Evolutionary conservation across 2,888 invertebrate genomes (phyloP), one percentile per base, ranked within the genome.

Genomic region (Mimas tiliae): DNA sequence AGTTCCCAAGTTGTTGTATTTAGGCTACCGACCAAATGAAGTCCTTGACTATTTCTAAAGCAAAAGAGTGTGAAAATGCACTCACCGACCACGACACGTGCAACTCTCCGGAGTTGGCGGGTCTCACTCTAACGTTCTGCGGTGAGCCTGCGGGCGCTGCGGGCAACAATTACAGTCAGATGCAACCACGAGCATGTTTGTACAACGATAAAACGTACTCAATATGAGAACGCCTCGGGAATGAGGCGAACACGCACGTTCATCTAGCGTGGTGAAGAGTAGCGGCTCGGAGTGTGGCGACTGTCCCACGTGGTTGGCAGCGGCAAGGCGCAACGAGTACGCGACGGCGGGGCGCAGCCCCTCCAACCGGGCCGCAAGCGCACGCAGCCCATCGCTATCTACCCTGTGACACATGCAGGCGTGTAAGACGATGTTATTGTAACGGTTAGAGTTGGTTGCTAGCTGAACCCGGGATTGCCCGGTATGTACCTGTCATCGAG

Each of bases 21-120:
- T 38, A 27, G 27, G 27, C 27, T 27, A 27, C 2, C 2, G 1
- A 27, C 4, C 27, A 1, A 27, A 27, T 27, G 27, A 27, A n/a
- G 27, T 3, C 27, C 4, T 27, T 27, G 1, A 27, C 27, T 27
- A 27, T 27, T 27, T 27, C 27, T 27, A 27, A 27, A 27, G 27
- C 27, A 27, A 27, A 9, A 38, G 7, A 38, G 2, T 38, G 38
- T 9, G 3, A 6, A 9, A 6, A 7, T 38, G 38, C 8, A 87
- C 92, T 86, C 81, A 96, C 96, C 94, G 95, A 94, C 97, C 97
- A 97, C 50, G 95, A 94, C 8, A 97, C 94, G 80, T 95, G 94
- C 52, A 97, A 87, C 72, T 96, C 95, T 65, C 95, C 95, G 27
- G 95, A 94, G 62, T 94, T 94, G 45, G 95, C 92, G 0, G 96